phyloP scores from a whole-genome alignment of 2,113 vertebrate genomes.

The Microcebus murinus region DNA sequence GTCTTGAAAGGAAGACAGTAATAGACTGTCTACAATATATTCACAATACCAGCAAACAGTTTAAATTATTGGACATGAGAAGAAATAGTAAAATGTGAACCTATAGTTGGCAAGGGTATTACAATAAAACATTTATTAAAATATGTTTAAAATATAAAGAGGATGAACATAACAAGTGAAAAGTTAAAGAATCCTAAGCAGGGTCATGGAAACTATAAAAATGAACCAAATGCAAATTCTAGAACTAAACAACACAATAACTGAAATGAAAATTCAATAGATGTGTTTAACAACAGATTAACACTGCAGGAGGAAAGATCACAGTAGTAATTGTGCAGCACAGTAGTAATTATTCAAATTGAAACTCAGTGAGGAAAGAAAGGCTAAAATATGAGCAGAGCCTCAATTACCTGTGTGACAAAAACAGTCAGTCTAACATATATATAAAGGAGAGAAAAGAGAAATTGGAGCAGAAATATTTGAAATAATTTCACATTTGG shows the following conservation, averaged over 20 bases:
- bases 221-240: neutral
- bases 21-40: neutral
- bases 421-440: neutral
- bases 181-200: neutral
- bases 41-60: neutral
- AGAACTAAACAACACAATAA: neutral
- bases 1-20: neutral
- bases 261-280: conserved; percentile 2
- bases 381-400: neutral
- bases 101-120: neutral
- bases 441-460: neutral
- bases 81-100: neutral
- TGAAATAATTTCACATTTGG: neutral
- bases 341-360: neutral
- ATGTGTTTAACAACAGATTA: neutral
- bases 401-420: neutral
- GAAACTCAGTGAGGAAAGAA: neutral
- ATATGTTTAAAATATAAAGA: neutral
- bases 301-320: neutral
- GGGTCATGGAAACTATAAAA: neutral
- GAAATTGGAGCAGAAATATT: neutral
- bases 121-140: neutral
- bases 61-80: neutral
- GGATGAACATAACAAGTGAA: neutral
- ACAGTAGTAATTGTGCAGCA: neutral